Base-by-base conservation (phyloP, 2,797 vertebrate species). In the Anguilla obscura region DNA sequence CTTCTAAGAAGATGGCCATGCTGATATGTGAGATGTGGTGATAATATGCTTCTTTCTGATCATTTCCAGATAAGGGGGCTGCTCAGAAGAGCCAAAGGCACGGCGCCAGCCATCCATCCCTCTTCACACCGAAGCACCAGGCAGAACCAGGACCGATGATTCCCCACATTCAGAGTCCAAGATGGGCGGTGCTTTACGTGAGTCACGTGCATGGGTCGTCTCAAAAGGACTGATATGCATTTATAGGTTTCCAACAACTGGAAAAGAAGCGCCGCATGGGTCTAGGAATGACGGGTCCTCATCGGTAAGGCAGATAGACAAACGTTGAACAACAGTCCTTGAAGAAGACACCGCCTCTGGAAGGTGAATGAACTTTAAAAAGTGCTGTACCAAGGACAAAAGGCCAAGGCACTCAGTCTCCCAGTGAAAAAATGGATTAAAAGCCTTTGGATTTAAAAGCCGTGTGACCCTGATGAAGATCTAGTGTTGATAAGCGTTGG, bases 21-120 rank as follows among this genome's bases (percentile, higher is more conserved):
- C 45, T 79, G 33, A 45, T 40, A 16, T 24, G n/a, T 24, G 12
- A 21, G 50, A 14, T 10, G 5, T 66, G 56, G 10, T 48, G 52
- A 30, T 63, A 85, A 18, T 5, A n/a, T 30, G n/a, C 30, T 48
- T 85, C 5, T 48, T 48, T 85, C 5, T 27, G n/a, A 40, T 48
- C 21, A 40, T 82, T 86, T 76, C 48, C 60, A 86, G 85, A 86
- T 93, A 16, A 91, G 92, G 88, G 86, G 87, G 86, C 82, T 94
- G 90, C 90, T 94, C 91, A 93, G 90, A 90, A 94, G 87, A 90
- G 92, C 91, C 74, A 92, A 89, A 91, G 66, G 89, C 45, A 80
- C 90, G 0, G 87, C 92, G 76, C 18, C 82, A 45, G 82, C 90
- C 36, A 90, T 90, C 0, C 14, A 0, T 33, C 87, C 0, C 8